A percentile compares a stretch with the other conserved stretches of the same genome.
These are phyloP conservation scores for Rutpela maculata DNA, from an alignment of 2,888 invertebrate genomes.

Conservation along the genomic window DNA sequence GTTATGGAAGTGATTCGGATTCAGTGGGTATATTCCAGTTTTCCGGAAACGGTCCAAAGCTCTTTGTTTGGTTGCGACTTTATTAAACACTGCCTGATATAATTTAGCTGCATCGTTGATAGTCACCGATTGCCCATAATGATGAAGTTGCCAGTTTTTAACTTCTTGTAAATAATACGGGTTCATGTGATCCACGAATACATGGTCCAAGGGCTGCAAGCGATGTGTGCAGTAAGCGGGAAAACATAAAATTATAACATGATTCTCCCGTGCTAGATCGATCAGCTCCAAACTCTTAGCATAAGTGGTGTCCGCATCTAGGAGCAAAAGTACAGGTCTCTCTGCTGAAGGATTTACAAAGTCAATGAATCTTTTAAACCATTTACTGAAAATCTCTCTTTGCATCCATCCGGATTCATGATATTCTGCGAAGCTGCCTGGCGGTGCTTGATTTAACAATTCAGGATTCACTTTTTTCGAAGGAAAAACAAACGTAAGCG, in stretches of 20 bases:
- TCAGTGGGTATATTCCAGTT: too few species aligned
- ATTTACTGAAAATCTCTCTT: slow-evolving; percentile 36
- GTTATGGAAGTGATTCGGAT: too few species aligned
- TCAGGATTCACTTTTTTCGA: slow-evolving; percentile 51
- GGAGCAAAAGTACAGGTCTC: slow-evolving; percentile 20
- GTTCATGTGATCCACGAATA: background rate
- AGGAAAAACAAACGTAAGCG: slow-evolving; percentile 64
- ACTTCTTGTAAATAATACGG: background rate
- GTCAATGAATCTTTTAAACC: slow-evolving; percentile 8
- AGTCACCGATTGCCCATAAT: too few species aligned
- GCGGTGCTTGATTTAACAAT: slow-evolving; percentile 35
- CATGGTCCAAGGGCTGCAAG: background rate
- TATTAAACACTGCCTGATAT: too few species aligned
- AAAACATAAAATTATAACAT: slow-evolving; percentile 63
- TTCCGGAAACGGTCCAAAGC: too few species aligned
- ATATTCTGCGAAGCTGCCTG: slow-evolving; percentile 58
- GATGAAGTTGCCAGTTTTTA: too few species aligned
- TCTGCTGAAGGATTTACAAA: slow-evolving; percentile 13
- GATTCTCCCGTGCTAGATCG: slow-evolving; percentile 59
- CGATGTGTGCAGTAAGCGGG: slow-evolving; percentile 62
- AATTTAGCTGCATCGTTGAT: too few species aligned
- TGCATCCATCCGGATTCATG: slow-evolving; percentile 64
- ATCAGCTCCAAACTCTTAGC: slow-evolving; percentile 61
- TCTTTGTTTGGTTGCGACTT: too few species aligned
- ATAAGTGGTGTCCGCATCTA: slow-evolving; percentile 33